Conservation (phyloP, 1,140 invertebrate species). For the Watersipora subatra region DNA sequence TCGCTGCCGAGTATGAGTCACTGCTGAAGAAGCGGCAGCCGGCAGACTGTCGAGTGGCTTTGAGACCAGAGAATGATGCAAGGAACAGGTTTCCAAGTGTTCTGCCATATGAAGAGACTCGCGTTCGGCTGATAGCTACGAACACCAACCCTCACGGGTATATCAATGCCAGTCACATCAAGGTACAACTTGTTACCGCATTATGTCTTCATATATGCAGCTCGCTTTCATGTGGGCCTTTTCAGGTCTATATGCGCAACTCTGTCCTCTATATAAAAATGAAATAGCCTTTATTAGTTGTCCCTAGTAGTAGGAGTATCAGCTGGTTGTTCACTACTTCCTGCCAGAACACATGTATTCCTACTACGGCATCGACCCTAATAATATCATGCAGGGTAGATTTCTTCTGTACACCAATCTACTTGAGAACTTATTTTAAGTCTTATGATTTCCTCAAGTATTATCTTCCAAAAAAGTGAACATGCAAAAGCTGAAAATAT, state of each 20-base stretch:
- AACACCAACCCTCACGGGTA: slow-evolving; percentile 70
- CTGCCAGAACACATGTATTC: too few relatives aligned
- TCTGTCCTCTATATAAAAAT: slow-evolving; percentile 16
- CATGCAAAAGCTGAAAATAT: too few relatives aligned
- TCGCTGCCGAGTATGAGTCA: slow-evolving; percentile 73
- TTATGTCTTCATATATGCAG: slow-evolving; percentile 8
- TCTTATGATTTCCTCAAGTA: too few relatives aligned
- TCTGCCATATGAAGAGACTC: slow-evolving; percentile 74
- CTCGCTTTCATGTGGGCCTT: background rate
- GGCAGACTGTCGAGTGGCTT: slow-evolving; percentile 53
- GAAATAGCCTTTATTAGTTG: background rate
- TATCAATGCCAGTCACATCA: slow-evolving; percentile 76
- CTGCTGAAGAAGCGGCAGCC: slow-evolving; percentile 62
- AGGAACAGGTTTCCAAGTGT: slow-evolving; percentile 52
- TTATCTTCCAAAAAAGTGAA: too few relatives aligned
- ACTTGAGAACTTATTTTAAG: too few relatives aligned
- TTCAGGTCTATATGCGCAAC: slow-evolving; percentile 55
- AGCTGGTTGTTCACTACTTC: too few relatives aligned
- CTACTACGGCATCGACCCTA: too few relatives aligned
- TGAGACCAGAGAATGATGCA: slow-evolving; percentile 43
- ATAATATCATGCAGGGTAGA: too few relatives aligned
- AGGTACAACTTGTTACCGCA: too few relatives aligned
- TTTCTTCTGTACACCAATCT: too few relatives aligned
- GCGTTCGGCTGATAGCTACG: slow-evolving; percentile 57
- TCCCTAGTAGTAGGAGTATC: background rate